A percentile compares a stretch with the other conserved stretches of the same genome.
phyloP scores from a whole-genome alignment of 2,113 vertebrate species.

The Tetrax tetrax region DNA sequence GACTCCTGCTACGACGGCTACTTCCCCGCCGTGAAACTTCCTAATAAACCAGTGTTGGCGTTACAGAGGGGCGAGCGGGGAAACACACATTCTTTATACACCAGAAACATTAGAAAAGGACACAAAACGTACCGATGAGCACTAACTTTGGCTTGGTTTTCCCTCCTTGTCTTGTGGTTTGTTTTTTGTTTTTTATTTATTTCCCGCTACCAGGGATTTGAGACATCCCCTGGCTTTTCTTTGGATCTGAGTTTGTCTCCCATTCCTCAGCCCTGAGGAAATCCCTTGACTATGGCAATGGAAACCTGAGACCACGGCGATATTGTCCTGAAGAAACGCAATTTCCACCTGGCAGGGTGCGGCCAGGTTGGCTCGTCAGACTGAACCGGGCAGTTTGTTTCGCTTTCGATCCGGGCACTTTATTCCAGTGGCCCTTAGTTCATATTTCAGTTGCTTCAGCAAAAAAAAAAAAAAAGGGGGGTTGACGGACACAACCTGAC shows the following conservation, averaged over 20 bases:
- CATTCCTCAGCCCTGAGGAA: neutral
- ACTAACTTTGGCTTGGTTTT: constrained; percentile 39
- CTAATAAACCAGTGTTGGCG: neutral
- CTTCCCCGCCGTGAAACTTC: neutral
- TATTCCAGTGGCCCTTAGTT: rapidly evolving
- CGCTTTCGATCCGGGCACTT: neutral
- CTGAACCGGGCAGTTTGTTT: rapidly evolving
- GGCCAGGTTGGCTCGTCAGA: neutral
- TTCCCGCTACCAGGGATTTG: neutral
- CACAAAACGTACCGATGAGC: neutral
- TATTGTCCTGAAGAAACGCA: neutral
- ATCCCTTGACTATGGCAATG: neutral
- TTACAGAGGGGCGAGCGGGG: neutral
- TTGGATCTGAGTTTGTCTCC: neutral
- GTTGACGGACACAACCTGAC: rapidly evolving
- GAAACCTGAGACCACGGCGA: neutral
- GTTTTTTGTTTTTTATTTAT: neutral
- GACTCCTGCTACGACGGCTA: neutral
- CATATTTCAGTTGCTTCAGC: rapidly evolving
- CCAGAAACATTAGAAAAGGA: neutral
- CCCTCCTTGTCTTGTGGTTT: neutral
- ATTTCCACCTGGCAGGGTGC: neutral
- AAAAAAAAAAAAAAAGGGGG: neutral
- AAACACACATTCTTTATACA: neutral
- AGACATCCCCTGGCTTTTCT: neutral